Evolutionary conservation across 2,113 vertebrate genomes (phyloP).

Genomic region (Melanerpes formicivorus): DNA sequence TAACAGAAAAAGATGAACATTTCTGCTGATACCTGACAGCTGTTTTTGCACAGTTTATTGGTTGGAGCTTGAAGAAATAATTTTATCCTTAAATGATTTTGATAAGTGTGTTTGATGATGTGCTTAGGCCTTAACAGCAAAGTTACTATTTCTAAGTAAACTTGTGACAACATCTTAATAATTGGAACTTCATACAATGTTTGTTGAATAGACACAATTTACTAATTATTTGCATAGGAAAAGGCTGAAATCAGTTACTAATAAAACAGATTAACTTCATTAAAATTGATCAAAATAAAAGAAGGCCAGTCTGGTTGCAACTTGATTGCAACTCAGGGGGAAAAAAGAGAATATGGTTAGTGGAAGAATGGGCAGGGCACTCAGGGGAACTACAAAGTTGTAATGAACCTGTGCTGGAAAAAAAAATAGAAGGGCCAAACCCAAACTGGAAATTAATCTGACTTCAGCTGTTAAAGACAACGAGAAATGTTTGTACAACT

Average conservation of each 20-base stretch:
- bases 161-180: neutral
- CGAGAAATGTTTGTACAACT: too few relatives aligned
- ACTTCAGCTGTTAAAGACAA: too few relatives aligned
- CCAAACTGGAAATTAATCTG: too few relatives aligned
- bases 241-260: neutral
- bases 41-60: neutral
- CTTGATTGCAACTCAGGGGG: too few relatives aligned
- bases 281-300: too few relatives aligned
- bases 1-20: neutral
- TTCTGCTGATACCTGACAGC: neutral
- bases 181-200: neutral
- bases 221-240: neutral
- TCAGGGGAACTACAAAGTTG: too few relatives aligned
- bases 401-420: too few relatives aligned
- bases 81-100: conserved; percentile 6
- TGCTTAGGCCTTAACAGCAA: neutral
- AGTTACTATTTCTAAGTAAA: neutral
- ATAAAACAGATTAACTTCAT: neutral
- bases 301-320: too few relatives aligned
- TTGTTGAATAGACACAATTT: neutral
- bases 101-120: neutral
- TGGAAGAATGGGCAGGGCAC: too few relatives aligned
- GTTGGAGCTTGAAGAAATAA: conserved; percentile 9
- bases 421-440: too few relatives aligned
- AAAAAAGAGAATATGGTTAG: too few relatives aligned